Percentiles rank a stretch among this genome's conserved stretches.
phyloP scores from a whole-genome alignment of 2,888 invertebrate genomes.

The Euclidia mi region DNA sequence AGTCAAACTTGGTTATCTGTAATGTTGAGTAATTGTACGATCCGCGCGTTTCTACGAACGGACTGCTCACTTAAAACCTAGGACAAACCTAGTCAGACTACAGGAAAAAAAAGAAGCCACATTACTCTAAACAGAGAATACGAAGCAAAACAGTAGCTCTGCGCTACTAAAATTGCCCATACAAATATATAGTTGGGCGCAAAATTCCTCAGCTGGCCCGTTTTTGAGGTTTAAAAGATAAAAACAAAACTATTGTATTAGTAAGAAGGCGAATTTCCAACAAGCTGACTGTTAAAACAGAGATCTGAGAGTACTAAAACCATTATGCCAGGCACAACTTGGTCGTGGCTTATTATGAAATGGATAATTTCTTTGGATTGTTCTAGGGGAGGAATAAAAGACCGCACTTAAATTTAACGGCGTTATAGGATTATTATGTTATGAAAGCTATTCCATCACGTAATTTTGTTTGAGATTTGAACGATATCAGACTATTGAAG shows the following conservation, averaged over 20 bases:
- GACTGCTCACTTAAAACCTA: no score
- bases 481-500: conserved; percentile 1
- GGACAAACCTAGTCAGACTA: no score
- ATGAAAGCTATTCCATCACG: background rate
- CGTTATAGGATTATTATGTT: conserved; percentile 5
- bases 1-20: no score
- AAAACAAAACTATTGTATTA: conserved; percentile 43
- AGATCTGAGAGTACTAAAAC: conserved; percentile 36
- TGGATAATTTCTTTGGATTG: conserved; percentile 34
- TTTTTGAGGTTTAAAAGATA: conserved; percentile 41
- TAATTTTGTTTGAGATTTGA: conserved; percentile 7
- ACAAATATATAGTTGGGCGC: conserved; percentile 32
- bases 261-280: conserved; percentile 38
- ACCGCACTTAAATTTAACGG: conserved; percentile 7
- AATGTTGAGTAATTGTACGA: no score
- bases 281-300: conserved; percentile 47
- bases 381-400: conserved; percentile 13
- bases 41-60: no score
- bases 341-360: conserved; percentile 36
- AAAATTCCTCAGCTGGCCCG: conserved; percentile 28
- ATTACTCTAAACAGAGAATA: background rate
- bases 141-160: background rate
- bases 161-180: background rate
- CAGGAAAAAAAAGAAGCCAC: no score
- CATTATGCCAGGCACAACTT: conserved; percentile 45